Evolutionary conservation across 2,113 vertebrate genomes (phyloP).

Genomic region (Melanotaenia duboulayi): DNA sequence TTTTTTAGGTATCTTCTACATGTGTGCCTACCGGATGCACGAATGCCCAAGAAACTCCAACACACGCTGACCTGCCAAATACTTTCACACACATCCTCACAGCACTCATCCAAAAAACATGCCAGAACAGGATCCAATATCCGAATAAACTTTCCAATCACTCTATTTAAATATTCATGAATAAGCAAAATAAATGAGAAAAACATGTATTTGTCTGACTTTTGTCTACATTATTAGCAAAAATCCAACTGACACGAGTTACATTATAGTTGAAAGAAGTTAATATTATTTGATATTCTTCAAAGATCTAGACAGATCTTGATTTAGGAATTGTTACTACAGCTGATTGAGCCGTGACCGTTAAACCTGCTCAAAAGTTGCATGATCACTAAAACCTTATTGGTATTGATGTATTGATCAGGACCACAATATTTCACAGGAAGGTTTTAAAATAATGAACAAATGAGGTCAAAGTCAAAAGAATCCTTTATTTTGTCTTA

Average conservation of each 20-base stretch:
- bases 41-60: slow-evolving; percentile 82
- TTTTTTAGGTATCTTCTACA: slow-evolving; percentile 84
- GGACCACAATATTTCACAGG: too few species aligned
- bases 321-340: too few species aligned
- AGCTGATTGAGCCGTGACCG: too few species aligned
- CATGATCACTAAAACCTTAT: too few species aligned
- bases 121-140: slow-evolving; percentile 73
- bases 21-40: slow-evolving; percentile 86
- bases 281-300: too few species aligned
- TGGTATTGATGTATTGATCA: too few species aligned
- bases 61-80: slow-evolving; percentile 72
- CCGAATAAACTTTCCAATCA: slow-evolving; percentile 57
- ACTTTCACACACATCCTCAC: slow-evolving; percentile 30
- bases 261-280: too few species aligned
- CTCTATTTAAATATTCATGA: slow-evolving; percentile 52
- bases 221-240: not conserved
- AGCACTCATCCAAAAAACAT: slow-evolving; percentile 51
- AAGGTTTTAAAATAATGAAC: too few species aligned
- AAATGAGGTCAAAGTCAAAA: slow-evolving; percentile 13
- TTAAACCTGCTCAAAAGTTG: too few species aligned
- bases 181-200: slow-evolving; percentile 67
- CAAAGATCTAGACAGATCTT: too few species aligned
- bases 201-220: slow-evolving; percentile 31
- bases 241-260: not conserved
- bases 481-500: slow-evolving; percentile 33